A percentile compares a stretch with the other conserved stretches of the same genome.
These are phyloP conservation scores for Baryphthengus martii DNA, from an alignment of 2,113 vertebrate species.

Conservation along the genomic window DNA sequence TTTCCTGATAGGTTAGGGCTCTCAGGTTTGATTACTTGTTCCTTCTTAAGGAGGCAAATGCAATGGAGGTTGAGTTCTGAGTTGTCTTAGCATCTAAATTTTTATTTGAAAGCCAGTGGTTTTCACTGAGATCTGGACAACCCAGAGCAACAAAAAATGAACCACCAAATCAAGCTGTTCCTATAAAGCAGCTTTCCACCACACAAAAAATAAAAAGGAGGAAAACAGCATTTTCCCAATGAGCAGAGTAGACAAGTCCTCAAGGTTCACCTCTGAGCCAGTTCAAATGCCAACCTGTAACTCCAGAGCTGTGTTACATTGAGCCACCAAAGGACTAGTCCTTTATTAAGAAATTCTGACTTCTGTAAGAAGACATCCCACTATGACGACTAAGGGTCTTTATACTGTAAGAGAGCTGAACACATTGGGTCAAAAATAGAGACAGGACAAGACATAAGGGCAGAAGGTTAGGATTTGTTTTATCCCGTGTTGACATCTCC, in stretches of 20 bases:
- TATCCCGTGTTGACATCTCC: fast-evolving
- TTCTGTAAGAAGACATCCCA: background rate
- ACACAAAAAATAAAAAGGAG: background rate
- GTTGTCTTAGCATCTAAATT: background rate
- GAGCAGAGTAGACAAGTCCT: background rate
- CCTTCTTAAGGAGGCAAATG: background rate
- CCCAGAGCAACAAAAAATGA: background rate
- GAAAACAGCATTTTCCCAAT: background rate
- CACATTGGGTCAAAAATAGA: background rate
- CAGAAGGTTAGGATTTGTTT: background rate
- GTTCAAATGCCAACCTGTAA: background rate
- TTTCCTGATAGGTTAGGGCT: background rate
- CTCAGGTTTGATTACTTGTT: background rate
- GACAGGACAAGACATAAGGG: background rate
- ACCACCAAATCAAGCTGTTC: background rate
- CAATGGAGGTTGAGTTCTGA: background rate
- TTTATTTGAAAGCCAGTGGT: background rate
- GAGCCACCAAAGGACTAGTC: background rate
- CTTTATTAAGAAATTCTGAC: background rate
- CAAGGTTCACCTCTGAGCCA: background rate
- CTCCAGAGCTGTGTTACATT: background rate
- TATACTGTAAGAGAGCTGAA: background rate
- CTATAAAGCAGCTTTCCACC: background rate
- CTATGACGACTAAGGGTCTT: background rate
- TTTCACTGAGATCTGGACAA: background rate